Conservation (phyloP, 2,113 vertebrate genomes). For the Emydocephalus ijimae region DNA sequence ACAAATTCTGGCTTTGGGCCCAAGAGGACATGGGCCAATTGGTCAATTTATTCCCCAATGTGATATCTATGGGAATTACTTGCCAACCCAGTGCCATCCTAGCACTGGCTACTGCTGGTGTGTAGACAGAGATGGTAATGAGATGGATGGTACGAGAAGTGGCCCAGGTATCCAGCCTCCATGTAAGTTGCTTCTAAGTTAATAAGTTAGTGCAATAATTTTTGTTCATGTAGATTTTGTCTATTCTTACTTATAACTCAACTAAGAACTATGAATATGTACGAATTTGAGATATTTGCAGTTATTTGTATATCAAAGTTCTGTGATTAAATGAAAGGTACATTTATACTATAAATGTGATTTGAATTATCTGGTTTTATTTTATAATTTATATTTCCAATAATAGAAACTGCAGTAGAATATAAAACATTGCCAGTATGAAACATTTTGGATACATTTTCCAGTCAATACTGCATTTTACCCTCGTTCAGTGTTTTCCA, state of each 20-base stretch:
- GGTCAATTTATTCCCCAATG: conserved; percentile 81
- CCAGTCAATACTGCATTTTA: neutral
- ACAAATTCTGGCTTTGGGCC: conserved; percentile 56
- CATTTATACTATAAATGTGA: neutral
- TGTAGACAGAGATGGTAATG: conserved; percentile 81
- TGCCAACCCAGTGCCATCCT: conserved; percentile 82
- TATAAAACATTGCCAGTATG: neutral
- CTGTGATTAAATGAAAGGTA: neutral
- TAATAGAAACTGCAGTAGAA: neutral
- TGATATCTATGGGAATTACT: conserved; percentile 80
- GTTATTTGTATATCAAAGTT: neutral
- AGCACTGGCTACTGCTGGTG: conserved; percentile 89
- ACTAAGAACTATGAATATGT: neutral
- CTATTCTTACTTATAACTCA: neutral
- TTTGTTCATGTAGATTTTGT: neutral
- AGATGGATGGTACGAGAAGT: conserved; percentile 81
- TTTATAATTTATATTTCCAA: neutral
- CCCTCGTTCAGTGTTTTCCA: neutral
- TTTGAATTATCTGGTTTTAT: neutral
- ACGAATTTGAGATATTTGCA: neutral
- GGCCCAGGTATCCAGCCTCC: conserved; percentile 72
- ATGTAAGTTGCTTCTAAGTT: conserved; percentile 75
- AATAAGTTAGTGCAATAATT: neutral
- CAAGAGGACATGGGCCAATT: conserved; percentile 51
- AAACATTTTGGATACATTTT: neutral